Evolutionary conservation across 2,797 vertebrate species (phyloP).

Genomic region (Lutra lutra): DNA sequence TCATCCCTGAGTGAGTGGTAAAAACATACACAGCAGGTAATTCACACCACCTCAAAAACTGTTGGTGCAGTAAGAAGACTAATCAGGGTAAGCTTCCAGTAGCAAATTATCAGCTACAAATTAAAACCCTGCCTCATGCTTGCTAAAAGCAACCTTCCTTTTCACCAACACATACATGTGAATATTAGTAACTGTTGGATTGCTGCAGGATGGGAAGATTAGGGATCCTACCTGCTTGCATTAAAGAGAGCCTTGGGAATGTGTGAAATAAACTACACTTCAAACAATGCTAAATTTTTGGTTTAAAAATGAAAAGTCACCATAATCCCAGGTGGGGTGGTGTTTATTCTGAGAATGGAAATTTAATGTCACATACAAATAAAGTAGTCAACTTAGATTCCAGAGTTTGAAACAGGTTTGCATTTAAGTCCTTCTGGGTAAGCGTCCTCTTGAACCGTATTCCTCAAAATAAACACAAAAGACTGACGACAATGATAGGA

Average conservation of each 20-base stretch:
- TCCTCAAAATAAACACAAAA: conserved; percentile 55
- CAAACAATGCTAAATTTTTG: conserved; percentile 69
- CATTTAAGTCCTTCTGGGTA: conserved; percentile 1
- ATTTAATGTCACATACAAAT: conserved; percentile 29
- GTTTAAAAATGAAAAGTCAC: conserved; percentile 63
- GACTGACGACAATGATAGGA: neutral
- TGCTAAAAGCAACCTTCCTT: conserved; percentile 85
- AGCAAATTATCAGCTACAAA: conserved; percentile 99
- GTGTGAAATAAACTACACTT: conserved; percentile 78
- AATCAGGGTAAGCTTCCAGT: conserved; percentile 94
- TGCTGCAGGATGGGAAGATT: conserved; percentile 73
- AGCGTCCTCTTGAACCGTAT: conserved; percentile 14
- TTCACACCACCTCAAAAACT: conserved; percentile 98
- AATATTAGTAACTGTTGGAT: conserved; percentile 88
- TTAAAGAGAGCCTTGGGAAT: conserved; percentile 57
- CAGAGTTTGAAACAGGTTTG: conserved; percentile 48
- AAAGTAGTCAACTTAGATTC: conserved; percentile 30
- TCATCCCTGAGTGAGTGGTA: conserved; percentile 92
- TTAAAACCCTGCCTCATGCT: conserved; percentile 93
- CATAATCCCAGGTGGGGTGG: conserved; percentile 58
- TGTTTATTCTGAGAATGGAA: conserved; percentile 61
- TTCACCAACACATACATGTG: conserved; percentile 73
- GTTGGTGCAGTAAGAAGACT: conserved; percentile 95
- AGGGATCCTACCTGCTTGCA: conserved; percentile 48
- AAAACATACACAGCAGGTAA: conserved; percentile 98